Evolutionary conservation across 2,113 vertebrate genomes (phyloP).

Genomic region (Solenodon paradoxus): DNA sequence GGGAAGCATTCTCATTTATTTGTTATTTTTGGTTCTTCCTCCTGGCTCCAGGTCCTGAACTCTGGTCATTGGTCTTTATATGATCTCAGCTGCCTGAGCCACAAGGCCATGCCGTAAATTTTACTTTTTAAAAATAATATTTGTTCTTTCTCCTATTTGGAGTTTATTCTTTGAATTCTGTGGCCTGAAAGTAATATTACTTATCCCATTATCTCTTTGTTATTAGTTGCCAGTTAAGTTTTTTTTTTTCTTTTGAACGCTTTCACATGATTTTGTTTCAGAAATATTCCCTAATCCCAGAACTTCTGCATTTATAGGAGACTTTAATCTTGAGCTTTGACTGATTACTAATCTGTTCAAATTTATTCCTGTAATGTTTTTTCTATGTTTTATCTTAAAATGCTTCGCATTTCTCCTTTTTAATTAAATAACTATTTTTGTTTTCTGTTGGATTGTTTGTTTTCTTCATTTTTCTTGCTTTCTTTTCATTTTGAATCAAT

Average conservation of each 20-base stretch:
- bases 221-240: background rate
- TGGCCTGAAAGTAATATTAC: background rate
- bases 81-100: no score
- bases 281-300: background rate
- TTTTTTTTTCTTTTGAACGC: background rate
- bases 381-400: background rate
- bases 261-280: constrained; percentile 21
- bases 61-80: no score
- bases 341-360: background rate
- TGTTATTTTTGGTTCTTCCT: no score
- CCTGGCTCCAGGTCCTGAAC: no score
- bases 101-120: no score
- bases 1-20: no score
- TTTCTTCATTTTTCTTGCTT: background rate
- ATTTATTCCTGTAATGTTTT: no score
- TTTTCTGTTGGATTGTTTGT: background rate
- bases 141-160: background rate
- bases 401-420: background rate
- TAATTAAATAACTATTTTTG: background rate
- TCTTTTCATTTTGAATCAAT: background rate
- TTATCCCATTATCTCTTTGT: background rate
- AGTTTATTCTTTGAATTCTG: background rate
- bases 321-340: background rate
- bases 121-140: background rate
- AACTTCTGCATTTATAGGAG: background rate